Percentiles rank a stretch among this genome's conserved stretches.
These are phyloP conservation scores for Isotomurus palustris DNA, from an alignment of 2,888 invertebrate species.

Conservation along the genomic window DNA sequence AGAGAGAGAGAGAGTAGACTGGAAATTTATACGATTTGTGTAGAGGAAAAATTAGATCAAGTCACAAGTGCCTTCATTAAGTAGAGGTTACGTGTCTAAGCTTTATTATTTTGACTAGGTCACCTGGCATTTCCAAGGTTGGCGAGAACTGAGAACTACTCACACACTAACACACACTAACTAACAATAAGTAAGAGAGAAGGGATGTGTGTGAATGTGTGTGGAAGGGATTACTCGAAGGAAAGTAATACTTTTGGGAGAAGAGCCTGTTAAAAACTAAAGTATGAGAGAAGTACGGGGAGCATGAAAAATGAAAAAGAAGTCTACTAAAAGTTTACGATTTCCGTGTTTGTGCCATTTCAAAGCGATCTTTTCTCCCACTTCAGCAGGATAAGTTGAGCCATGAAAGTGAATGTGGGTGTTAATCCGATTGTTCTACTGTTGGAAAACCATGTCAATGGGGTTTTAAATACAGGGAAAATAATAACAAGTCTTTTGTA, in stretches of 20 bases:
- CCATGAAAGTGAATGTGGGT: constrained; percentile 13
- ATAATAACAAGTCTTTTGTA: constrained; percentile 15
- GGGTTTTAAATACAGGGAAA: constrained; percentile 14
- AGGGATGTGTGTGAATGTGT: background rate
- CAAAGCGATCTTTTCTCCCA: background rate
- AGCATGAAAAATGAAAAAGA: constrained; percentile 1
- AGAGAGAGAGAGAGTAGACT: background rate
- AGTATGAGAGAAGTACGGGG: background rate
- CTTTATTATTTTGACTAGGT: too few species aligned
- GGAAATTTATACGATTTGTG: background rate
- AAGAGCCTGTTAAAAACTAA: too few species aligned
- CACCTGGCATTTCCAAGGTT: too few species aligned
- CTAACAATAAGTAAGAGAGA: background rate
- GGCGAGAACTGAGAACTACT: too few species aligned
- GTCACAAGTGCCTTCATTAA: too few species aligned
- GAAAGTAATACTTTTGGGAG: too few species aligned
- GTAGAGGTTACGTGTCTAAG: too few species aligned
- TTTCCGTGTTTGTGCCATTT: constrained; percentile 11
- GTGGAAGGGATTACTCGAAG: background rate
- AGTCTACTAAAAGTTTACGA: constrained; percentile 11
- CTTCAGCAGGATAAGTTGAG: background rate
- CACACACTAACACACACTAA: background rate
- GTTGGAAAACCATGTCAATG: constrained; percentile 15
- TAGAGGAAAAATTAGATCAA: background rate
- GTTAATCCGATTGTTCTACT: constrained; percentile 16